Evolutionary conservation across 2,113 vertebrate genomes (phyloP), one percentile per base, ranked within the genome.

Genomic region (Myanophis thanlyinensis): DNA sequence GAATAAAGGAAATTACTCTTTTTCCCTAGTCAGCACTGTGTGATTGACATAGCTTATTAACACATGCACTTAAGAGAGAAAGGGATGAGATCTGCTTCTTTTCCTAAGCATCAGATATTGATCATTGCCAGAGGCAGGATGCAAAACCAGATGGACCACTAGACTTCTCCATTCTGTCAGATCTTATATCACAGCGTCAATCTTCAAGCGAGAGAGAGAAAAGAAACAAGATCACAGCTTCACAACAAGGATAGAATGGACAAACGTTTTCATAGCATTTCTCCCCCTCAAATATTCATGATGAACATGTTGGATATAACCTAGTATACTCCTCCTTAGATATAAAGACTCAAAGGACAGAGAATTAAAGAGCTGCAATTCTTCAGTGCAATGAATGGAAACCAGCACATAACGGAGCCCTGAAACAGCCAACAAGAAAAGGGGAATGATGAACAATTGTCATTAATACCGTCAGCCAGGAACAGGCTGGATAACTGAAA

Each of bases 71-170:
- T 87, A 87, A 87, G 46, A 91, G 44, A 0, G 0, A 2, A 4
- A 18, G 35, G 3, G n/a, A 67, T 5, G 12, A 54, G 93, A 93
- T 73, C 11, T 90, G 62, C 90, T 35, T 88, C n/a, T n/a, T 85
- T 85, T 87, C 94, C 12, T 73, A 93, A 92, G 84, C 35, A 91
- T 40, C 85, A 62, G 93, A 54, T 93, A 95, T 94, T 5, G 94
- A 96, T 93, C 94, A 85, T 73, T 48, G 93, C 93, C 94, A 91
- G 89, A 62, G 93, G 90, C 94, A 90, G 4, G 0, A 7, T 30
- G 80, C 86, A 89, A 90, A 1, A 90, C 18, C 80, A 94, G n/a
- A 84, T 54, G 48, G n/a, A 13, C 91, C 35, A 53, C 0, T 40
- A 35, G 22, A 0, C 49, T 84, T 91, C 53, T 92, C 51, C 88